These are phyloP conservation scores for Aphaenogaster ashmeadi DNA, from an alignment of 1,140 invertebrate species.

Conservation along the genomic window DNA sequence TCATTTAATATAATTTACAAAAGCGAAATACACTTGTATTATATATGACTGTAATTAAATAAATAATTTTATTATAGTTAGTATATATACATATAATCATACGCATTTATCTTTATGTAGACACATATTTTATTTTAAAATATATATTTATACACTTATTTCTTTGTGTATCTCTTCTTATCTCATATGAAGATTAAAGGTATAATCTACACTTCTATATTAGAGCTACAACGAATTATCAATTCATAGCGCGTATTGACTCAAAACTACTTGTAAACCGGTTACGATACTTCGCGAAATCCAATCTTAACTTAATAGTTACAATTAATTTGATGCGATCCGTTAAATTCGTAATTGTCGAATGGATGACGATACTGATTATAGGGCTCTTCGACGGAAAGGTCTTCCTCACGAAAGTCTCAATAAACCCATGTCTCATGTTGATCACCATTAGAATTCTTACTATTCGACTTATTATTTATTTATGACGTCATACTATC, in stretches of 20 bases:
- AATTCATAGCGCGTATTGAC: conserved; percentile 4
- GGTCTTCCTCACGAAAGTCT: background rate
- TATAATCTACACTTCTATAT: conserved; percentile 4
- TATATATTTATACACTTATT: background rate
- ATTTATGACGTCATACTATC: conserved; percentile 20
- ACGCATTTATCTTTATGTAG: background rate
- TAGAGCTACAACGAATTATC: background rate
- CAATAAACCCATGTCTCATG: background rate
- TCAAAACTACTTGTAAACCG: conserved; percentile 8
- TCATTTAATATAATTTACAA: background rate
- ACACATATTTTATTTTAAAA: background rate
- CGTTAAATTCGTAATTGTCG: conserved; percentile 21
- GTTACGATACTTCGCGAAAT: background rate
- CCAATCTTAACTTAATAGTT: conserved; percentile 34
- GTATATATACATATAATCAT: no score
- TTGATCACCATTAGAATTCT: conserved; percentile 19
- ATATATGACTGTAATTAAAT: no score
- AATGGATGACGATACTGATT: conserved; percentile 10
- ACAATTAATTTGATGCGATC: conserved; percentile 4
- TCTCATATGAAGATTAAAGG: background rate
- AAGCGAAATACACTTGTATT: no score
- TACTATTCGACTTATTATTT: conserved; percentile 39
- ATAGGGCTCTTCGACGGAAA: conserved; percentile 33
- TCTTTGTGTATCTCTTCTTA: background rate
- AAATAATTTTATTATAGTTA: no score